Evolutionary conservation across 2,888 invertebrate genomes (phyloP), one percentile per base, ranked within the genome.

Genomic region (Andricus quercusramuli): DNA sequence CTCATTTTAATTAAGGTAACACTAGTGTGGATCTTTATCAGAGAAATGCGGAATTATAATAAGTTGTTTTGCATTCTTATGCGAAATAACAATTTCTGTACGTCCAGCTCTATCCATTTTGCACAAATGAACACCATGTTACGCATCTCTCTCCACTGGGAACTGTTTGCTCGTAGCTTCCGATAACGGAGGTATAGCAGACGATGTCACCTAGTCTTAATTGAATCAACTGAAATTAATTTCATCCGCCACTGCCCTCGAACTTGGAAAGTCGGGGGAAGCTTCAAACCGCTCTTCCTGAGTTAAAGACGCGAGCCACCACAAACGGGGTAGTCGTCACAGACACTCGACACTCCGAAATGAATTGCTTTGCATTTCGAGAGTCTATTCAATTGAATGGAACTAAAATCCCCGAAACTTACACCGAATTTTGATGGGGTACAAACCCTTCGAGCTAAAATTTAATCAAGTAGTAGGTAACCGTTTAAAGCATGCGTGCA

Each of bases 171-270:
- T 70, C 47, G 20, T 56, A 56, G 56, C 20, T 51, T 56, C 56
- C 32, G 74, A 74, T 74, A 74, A 74, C 56, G 51, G 51, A 25
- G 47, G 22, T 41, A n/a, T 51, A 51, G 87, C 87, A 86, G 86
- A 86, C 85, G 85, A 83, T 86, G 87, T 86, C 85, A 85, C 85
- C 80, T 83, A 83, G 87, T 88, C 88, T 90, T 91, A 90, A 91
- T 91, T 91, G 91, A 90, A 90, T 91, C 89, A 87, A 86, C 86
- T 86, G 86, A 90, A 90, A 91, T 90, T 90, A 91, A 91, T 91
- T 90, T 90, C 90, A 90, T 89, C 88, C 87, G 87, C 87, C 85
- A 85, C 84, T 83, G 84, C 85, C 84, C 85, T 84, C 83, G 87
- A 87, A 88, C 86, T 88, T 87, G 83, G 86, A 84, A 85, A 86